phyloP scores from a whole-genome alignment of 2,888 invertebrate genomes.

The Acronicta aceris region DNA sequence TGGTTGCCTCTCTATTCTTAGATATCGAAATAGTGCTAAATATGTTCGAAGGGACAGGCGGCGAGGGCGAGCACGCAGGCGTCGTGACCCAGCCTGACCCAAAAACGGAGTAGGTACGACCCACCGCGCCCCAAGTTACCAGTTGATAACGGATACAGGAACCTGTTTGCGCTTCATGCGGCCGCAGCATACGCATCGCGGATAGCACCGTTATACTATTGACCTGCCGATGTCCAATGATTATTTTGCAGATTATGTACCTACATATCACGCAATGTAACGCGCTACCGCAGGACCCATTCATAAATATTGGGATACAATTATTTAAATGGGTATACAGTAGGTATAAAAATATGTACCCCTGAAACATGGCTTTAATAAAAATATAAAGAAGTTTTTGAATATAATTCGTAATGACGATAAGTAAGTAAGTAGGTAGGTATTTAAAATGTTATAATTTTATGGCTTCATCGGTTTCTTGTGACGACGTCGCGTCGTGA shows the following conservation, averaged over 20 bases:
- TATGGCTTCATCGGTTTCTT: too few relatives aligned
- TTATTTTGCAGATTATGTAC: too few relatives aligned
- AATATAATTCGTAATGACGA: not conserved
- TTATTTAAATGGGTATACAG: too few relatives aligned
- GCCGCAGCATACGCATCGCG: constrained; percentile 62
- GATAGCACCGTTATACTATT: constrained; percentile 74
- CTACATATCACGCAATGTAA: too few relatives aligned
- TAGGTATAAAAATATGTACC: too few relatives aligned
- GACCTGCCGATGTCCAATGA: constrained; percentile 57
- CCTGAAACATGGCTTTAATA: not conserved
- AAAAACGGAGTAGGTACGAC: constrained; percentile 78
- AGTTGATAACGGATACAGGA: constrained; percentile 83
- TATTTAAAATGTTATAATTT: too few relatives aligned
- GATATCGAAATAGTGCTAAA: constrained; percentile 80
- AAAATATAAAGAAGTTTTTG: not conserved
- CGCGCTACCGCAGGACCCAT: too few relatives aligned
- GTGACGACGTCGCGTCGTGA: too few relatives aligned
- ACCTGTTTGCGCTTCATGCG: constrained; percentile 76
- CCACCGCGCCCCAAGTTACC: constrained; percentile 79
- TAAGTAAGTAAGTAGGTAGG: too few relatives aligned
- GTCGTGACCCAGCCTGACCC: constrained; percentile 88
- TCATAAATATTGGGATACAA: not conserved
- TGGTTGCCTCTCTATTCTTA: constrained; percentile 82
- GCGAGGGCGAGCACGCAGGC: constrained; percentile 80
- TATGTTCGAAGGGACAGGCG: constrained; percentile 72